Evolutionary conservation across 2,797 vertebrate genomes (phyloP), one percentile per base, ranked within the genome.

Genomic region (Pseudomugil gertrudae): DNA sequence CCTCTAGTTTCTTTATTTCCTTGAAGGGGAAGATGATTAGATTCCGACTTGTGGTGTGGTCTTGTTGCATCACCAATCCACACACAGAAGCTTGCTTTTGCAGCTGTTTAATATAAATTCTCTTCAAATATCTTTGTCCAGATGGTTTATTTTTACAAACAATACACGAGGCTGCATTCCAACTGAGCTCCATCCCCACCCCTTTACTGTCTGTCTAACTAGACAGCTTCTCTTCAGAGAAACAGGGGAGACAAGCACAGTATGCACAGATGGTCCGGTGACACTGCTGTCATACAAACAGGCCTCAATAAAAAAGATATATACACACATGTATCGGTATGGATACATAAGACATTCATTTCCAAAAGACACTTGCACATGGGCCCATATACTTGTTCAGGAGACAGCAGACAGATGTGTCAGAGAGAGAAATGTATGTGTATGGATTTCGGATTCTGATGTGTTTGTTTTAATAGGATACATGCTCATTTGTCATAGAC

Each of bases 101-200:
- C 96, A 99, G 98, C 98, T 98, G 96, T 94, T 95, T 90, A 89
- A 94, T 97, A 96, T 96, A 97, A 97, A 97, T 97, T 96, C 94
- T 93, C 94, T 67, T 87, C 93, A 95, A 96, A 96, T 95, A 94
- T 96, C 96, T 96, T 95, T 78, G 93, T 94, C 92, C 93, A 90
- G 92, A 96, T 93, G 91, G 96, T 98, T 99, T 99, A 97, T 98
- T 99, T 98, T 98, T 95, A 97, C 93, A 97, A 98, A 99, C 95
- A 98, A 97, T 96, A 97, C 95, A 96, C 87, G 95, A 94, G 89
- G 89, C 92, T 71, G 85, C 94, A 94, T 96, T 96, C 95, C 95
- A 94, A 88, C 80, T 88, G 92, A 92, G 92, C 90, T 91, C 76
- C 78, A 63, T 61, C 78, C 86, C 71, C 84, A 81, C 84, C 93